phyloP scores from a whole-genome alignment of 2,113 vertebrate genomes.

The Scytalopus superciliaris region DNA sequence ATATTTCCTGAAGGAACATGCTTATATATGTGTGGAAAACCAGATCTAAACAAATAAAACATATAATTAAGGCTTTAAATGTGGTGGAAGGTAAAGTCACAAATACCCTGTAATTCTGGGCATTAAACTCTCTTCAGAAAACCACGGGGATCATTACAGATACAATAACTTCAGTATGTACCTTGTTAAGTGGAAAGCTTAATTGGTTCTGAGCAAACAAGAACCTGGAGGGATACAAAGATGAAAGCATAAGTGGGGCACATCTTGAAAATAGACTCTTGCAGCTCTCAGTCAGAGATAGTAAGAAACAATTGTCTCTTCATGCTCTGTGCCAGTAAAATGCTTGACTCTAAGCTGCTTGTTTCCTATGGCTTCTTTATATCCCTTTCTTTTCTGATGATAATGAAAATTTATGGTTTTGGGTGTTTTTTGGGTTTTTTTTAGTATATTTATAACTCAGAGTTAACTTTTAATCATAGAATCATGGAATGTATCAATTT shows the following conservation, averaged over 20 bases:
- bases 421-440: fast-evolving
- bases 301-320: background rate
- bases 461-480: background rate
- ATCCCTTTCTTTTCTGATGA: background rate
- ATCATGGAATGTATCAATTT: background rate
- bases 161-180: background rate
- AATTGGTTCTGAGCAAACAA: background rate
- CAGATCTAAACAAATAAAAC: background rate
- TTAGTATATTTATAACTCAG: background rate
- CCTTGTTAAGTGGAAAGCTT: background rate
- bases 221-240: background rate
- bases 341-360: background rate
- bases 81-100: background rate
- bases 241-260: background rate
- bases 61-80: background rate
- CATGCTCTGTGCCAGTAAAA: background rate
- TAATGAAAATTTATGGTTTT: background rate
- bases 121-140: background rate
- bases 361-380: background rate
- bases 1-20: background rate
- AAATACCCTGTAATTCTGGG: background rate
- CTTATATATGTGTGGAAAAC: background rate
- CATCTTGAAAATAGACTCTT: background rate
- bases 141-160: background rate
- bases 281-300: background rate